phyloP scores from a whole-genome alignment of 1,140 invertebrate genomes.

The Armadillidium nasatum region DNA sequence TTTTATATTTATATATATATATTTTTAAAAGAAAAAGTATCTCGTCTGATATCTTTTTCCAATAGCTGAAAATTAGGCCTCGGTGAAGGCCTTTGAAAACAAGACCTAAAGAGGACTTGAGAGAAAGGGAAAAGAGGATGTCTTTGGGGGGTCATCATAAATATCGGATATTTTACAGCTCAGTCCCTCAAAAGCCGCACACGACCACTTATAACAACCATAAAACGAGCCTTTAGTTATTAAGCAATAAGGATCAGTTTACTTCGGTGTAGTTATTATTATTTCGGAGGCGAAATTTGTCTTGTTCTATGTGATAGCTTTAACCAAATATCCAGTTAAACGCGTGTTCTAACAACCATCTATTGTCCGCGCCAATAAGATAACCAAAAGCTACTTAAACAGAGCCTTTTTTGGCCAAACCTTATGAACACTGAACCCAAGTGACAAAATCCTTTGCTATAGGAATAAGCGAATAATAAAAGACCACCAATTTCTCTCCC shows the following conservation, averaged over 20 bases:
- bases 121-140: background rate
- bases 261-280: too few relatives aligned
- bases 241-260: background rate
- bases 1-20: too few relatives aligned
- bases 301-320: background rate
- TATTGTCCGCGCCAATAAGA: background rate
- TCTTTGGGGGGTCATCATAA: background rate
- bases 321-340: conserved; percentile 9
- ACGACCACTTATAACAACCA: background rate
- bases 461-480: background rate
- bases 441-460: background rate
- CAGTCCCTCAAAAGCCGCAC: background rate
- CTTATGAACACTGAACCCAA: background rate
- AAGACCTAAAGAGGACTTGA: background rate
- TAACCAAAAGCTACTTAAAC: background rate
- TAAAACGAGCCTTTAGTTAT: background rate
- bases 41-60: background rate
- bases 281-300: background rate
- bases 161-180: background rate
- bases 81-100: background rate
- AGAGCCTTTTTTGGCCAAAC: background rate
- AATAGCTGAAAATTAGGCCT: background rate
- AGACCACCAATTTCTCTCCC: background rate
- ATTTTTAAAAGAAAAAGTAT: too few relatives aligned
- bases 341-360: background rate